Base-by-base conservation (phyloP, 2,888 invertebrate species). In the Tridacna crocea region DNA sequence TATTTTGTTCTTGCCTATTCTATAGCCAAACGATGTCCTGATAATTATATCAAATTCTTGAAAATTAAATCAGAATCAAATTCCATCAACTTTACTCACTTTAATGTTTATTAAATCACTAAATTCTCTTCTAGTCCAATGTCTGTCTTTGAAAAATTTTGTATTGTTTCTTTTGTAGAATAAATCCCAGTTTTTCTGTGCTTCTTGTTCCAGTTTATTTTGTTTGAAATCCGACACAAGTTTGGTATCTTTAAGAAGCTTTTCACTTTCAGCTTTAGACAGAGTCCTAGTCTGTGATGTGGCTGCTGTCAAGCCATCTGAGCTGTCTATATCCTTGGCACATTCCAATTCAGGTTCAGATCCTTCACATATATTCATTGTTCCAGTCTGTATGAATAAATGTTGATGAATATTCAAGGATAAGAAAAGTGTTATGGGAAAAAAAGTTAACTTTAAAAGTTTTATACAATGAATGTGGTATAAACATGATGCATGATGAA, bases 51-150 rank as follows among this genome's bases (percentile, higher is more conserved):
- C 36, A 36, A 36, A 36, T 36, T 8, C 36, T 36, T 36, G 8
- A 4, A 36, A 36, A 36, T 36, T 2, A 36, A 36, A 36, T 4
- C 8, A 36, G 36, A 36, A 36, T 36, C 8, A 36, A 36, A 36
- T 36, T 36, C 3, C 36, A 36, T 36, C 36, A 36, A 36, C 36
- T 36, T 36, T 8, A 61, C 72, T 63, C 26, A 84, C 84, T 77
- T 84, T 58, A 36, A 17, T 66, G n/a, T 83, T 80, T 13, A 80
- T 66, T 55, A 99, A 95, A 93, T 98, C 98, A 89, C 96, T 95
- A 95, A 99, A 99, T 95, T 99, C 99, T 92, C 98, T 96, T 83
- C 97, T 97, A 0, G 98, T 99, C 99, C 99, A 99, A 93, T 98
- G 98, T 22, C 99, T 96, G 94, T 99, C 98, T 94, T 97, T 97